Evolutionary conservation across 2,113 vertebrate species (phyloP), one percentile per base, ranked within the genome.

Genomic region (Nymphicus hollandicus): DNA sequence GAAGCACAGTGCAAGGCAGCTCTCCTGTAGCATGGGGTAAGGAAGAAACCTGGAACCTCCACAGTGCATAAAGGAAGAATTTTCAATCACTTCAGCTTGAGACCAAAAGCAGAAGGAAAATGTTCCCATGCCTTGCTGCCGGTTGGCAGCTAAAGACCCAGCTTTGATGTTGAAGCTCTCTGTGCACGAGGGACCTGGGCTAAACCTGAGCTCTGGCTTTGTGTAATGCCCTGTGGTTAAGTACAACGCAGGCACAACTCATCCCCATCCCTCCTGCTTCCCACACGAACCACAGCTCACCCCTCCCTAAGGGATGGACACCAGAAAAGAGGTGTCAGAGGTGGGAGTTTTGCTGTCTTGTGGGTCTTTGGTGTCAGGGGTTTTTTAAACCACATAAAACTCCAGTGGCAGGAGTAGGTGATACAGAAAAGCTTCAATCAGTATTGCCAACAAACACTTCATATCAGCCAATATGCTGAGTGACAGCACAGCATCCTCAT

Each of bases 141-240:
- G 69, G 35, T 19, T 39, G 13, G 17, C 24, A 24, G 11, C 22
- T 80, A n/a, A 72, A 83, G 16, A 28, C 63, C 39, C 43, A 17
- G 1, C 23, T 86, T 37, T 16, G 44, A 55, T 43, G 68, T 10
- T 76, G 31, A 69, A 72, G 52, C 14, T 77, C 15, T 11, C 68
- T 65, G 31, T 39, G 28, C 3, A 1, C 16, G 68, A 58, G 9
- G 17, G 13, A 31, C 13, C 31, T 41, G 61, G 10, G 16, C 43
- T 50, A 25, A 31, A 37, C 35, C 20, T 6, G 6, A 71, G n/a
- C 35, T 85, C 65, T 79, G 43, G 4, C 10, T 76, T 71, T 13
- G 0, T 13, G 0, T 44, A 47, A 37, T 1, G 0, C 4, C 0
- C 1, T 4, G 1, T 6, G 17, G 9, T 0, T 81, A 37, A 9